Conservation (phyloP, 1,140 invertebrate genomes). For the Melitaea cinxia region DNA sequence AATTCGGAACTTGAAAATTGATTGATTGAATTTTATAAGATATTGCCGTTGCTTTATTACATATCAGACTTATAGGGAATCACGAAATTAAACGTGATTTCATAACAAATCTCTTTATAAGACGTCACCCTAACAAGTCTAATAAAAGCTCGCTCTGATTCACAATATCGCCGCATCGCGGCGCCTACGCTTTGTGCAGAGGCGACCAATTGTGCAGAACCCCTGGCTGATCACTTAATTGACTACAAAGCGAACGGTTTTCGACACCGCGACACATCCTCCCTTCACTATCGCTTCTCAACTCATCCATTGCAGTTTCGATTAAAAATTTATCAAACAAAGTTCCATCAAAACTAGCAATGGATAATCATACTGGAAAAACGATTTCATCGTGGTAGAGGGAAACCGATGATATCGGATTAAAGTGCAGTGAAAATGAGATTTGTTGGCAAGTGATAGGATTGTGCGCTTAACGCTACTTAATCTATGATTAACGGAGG, state of each 20-base stretch:
- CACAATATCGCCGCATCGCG: slow-evolving; percentile 39
- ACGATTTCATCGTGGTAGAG: slow-evolving; percentile 21
- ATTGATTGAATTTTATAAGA: too few species aligned
- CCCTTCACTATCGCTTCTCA: slow-evolving; percentile 10
- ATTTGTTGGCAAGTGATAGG: slow-evolving; percentile 71
- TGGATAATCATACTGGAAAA: slow-evolving; percentile 26
- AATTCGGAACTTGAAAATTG: neutral
- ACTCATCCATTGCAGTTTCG: slow-evolving; percentile 40
- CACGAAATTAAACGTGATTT: slow-evolving; percentile 13
- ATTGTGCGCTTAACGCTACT: slow-evolving; percentile 68
- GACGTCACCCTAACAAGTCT: slow-evolving; percentile 46
- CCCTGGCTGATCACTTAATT: slow-evolving; percentile 79
- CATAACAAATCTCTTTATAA: slow-evolving; percentile 25
- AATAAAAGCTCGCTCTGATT: slow-evolving; percentile 48
- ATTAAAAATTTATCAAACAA: too few species aligned
- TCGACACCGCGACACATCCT: slow-evolving; percentile 39
- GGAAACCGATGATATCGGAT: slow-evolving; percentile 60
- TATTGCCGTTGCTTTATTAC: neutral
- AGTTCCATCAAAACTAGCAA: slow-evolving; percentile 31
- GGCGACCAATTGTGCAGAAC: slow-evolving; percentile 76
- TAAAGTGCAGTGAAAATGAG: slow-evolving; percentile 74
- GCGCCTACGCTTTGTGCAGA: slow-evolving; percentile 65
- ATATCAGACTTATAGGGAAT: neutral
- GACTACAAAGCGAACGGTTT: slow-evolving; percentile 70
- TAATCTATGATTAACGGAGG: slow-evolving; percentile 64